Conservation (phyloP, 2,888 invertebrate species). For the Harpalus rubripes region DNA sequence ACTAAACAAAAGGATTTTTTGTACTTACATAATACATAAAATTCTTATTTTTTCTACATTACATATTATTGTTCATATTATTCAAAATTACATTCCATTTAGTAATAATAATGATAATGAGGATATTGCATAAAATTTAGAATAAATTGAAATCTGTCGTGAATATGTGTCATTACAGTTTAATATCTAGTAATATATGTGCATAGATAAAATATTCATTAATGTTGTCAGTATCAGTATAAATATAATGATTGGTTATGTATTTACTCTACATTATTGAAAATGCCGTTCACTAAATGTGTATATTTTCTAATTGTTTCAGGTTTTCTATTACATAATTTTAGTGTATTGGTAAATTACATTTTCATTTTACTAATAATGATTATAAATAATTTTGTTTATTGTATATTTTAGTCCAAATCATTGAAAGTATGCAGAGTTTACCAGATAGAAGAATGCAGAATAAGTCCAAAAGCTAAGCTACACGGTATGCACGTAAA, state of each 20-base stretch:
- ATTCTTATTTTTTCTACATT: no score
- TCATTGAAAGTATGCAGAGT: background rate
- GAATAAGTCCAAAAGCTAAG: background rate
- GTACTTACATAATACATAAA: no score
- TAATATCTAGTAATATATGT: background rate
- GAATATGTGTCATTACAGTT: background rate
- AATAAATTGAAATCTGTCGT: background rate
- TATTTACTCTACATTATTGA: no score
- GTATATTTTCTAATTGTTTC: no score
- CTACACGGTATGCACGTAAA: background rate
- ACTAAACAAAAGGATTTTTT: no score
- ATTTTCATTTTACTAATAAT: no score
- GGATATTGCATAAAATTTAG: background rate
- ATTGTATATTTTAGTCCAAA: background rate
- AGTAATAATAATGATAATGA: background rate
- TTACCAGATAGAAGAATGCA: slow-evolving; percentile 14
- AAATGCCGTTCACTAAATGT: no score
- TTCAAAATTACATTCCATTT: background rate
- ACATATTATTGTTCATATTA: background rate
- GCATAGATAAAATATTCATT: background rate
- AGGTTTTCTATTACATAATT: no score
- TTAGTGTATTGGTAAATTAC: no score
- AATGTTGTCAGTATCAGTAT: background rate
- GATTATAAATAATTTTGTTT: background rate
- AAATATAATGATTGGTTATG: background rate